A percentile compares a stretch with the other conserved stretches of the same genome.
These are phyloP conservation scores for Prolemur simus DNA, from an alignment of 2,113 vertebrate species.

Conservation along the genomic window DNA sequence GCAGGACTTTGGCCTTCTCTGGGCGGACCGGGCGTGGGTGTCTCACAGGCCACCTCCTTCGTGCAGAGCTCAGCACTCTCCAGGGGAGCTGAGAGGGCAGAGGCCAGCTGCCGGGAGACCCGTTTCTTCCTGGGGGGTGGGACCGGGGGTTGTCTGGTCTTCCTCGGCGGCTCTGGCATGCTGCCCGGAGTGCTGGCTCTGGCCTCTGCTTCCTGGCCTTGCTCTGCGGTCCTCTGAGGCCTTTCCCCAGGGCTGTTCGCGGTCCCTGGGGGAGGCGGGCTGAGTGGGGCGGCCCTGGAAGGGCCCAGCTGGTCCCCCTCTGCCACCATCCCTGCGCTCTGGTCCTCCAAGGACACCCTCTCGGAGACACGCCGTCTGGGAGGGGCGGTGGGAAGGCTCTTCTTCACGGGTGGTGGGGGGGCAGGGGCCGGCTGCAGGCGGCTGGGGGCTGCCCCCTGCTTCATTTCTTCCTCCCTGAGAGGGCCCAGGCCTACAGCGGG, in stretches of 20 bases:
- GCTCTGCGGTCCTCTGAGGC: conserved; percentile 41
- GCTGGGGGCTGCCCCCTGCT: background rate
- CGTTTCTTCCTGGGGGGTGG: conserved; percentile 77
- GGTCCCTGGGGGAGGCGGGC: background rate
- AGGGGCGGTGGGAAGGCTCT: conserved; percentile 42
- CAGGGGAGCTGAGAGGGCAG: background rate
- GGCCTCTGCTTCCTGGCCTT: conserved; percentile 10
- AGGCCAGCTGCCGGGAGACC: conserved; percentile 67
- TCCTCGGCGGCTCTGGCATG: background rate
- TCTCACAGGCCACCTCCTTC: fast-evolving
- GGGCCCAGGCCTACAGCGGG: background rate
- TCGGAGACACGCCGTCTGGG: conserved; percentile 59
- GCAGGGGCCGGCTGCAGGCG: background rate
- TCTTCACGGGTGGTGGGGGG: background rate
- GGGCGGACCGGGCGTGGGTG: fast-evolving
- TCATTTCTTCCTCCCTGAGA: conserved; percentile 81
- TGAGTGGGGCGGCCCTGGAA: background rate
- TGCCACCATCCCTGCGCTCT: fast-evolving
- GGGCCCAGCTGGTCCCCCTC: background rate
- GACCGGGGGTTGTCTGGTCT: conserved; percentile 59
- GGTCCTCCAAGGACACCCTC: conserved; percentile 51
- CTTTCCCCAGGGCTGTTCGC: background rate
- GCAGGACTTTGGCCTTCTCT: background rate
- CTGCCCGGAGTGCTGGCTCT: background rate
- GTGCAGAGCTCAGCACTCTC: background rate